Percentiles rank a stretch among this genome's conserved stretches.
These are phyloP conservation scores for Pseudococcus jackbeardsleyi DNA, from an alignment of 2,888 invertebrate species.

Conservation along the genomic window DNA sequence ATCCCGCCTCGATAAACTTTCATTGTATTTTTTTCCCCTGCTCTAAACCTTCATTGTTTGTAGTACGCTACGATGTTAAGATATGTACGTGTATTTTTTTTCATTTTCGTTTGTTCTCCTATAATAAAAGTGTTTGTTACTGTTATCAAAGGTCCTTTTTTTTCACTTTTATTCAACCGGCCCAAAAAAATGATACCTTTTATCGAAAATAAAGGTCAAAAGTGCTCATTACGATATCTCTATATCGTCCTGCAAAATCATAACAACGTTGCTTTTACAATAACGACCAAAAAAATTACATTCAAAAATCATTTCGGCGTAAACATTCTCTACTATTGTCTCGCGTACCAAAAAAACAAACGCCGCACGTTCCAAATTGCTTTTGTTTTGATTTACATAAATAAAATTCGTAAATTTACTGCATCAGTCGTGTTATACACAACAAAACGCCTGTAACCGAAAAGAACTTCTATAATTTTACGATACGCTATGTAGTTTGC, in stretches of 20 bases:
- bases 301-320: slow-evolving; percentile 31
- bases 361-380: slow-evolving; percentile 26
- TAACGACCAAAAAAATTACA: slow-evolving; percentile 12
- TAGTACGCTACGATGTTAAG: not conserved
- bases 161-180: not conserved
- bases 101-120: not conserved
- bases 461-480: slow-evolving; percentile 31
- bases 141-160: not conserved
- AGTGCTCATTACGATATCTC: slow-evolving; percentile 47
- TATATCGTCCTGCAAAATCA: slow-evolving; percentile 1
- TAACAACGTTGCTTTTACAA: slow-evolving; percentile 11
- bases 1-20: not conserved
- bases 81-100: not conserved
- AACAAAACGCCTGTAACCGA: slow-evolving; percentile 21
- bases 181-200: slow-evolving; percentile 30
- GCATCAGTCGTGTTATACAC: not conserved
- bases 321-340: not conserved
- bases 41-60: not conserved
- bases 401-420: slow-evolving; percentile 48
- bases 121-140: slow-evolving; percentile 36
- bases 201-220: slow-evolving; percentile 42
- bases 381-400: slow-evolving; percentile 25
- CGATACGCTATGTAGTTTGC: slow-evolving; percentile 11
- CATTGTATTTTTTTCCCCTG: slow-evolving; percentile 1
- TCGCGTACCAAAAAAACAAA: not conserved